These are phyloP conservation scores for Euclidia mi DNA, from an alignment of 2,888 invertebrate genomes.

Conservation along the genomic window DNA sequence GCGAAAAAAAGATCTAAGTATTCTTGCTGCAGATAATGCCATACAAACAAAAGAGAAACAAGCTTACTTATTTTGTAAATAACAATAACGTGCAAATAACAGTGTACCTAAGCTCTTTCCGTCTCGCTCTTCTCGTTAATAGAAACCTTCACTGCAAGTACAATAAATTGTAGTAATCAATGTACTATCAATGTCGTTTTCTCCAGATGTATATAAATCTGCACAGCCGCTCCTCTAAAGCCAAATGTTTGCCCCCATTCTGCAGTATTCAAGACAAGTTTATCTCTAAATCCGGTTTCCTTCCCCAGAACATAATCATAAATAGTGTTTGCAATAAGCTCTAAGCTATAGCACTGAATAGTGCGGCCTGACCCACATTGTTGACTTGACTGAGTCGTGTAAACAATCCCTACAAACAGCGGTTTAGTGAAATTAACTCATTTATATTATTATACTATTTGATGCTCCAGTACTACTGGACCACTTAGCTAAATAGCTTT, in stretches of 20 bases:
- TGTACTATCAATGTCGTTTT: neutral
- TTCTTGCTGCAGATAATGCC: too few species aligned
- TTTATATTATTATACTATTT: too few species aligned
- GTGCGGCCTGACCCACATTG: conserved; percentile 47
- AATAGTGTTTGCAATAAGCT: conserved; percentile 56
- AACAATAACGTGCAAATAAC: too few species aligned
- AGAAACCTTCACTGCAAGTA: too few species aligned
- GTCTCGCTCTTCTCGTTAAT: too few species aligned
- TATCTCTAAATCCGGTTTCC: conserved; percentile 56
- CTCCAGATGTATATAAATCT: conserved; percentile 12
- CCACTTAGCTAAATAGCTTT: too few species aligned
- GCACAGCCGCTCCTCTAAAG: conserved; percentile 32
- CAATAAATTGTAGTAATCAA: too few species aligned
- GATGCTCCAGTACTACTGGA: too few species aligned
- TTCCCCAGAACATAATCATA: conserved; percentile 49
- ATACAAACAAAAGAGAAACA: too few species aligned
- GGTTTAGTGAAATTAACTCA: neutral
- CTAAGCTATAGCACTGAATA: conserved; percentile 44
- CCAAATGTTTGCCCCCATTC: conserved; percentile 50
- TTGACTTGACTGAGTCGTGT: conserved; percentile 31
- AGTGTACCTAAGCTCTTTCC: too few species aligned
- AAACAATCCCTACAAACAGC: conserved; percentile 3
- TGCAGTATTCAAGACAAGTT: conserved; percentile 48
- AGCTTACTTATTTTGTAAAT: too few species aligned
- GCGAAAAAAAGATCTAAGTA: too few species aligned